phyloP scores from a whole-genome alignment of 1,140 invertebrate species.

The Lethocerus indicus region DNA sequence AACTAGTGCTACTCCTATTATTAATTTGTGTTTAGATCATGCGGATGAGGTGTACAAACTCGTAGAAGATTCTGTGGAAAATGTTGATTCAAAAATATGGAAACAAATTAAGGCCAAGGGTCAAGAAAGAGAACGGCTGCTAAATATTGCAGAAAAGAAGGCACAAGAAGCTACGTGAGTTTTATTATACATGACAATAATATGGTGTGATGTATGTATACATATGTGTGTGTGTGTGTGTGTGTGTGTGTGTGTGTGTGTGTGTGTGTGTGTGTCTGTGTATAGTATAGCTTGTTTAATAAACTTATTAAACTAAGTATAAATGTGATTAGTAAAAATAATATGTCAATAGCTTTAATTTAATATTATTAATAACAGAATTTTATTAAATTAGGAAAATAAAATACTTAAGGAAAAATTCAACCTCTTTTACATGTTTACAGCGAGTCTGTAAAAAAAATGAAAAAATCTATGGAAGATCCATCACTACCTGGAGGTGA shows the following conservation, averaged over 20 bases:
- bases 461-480: constrained; percentile 24
- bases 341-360: not conserved
- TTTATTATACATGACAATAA: too few species aligned
- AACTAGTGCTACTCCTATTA: too few species aligned
- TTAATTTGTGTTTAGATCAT: too few species aligned
- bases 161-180: constrained; percentile 22
- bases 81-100: constrained; percentile 13
- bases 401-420: too few species aligned
- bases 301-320: not conserved
- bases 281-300: not conserved
- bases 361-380: not conserved
- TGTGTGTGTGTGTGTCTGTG: not conserved
- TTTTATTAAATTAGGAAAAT: too few species aligned
- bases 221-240: too few species aligned
- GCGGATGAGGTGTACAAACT: constrained; percentile 12
- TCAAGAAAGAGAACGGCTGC: constrained; percentile 28
- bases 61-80: constrained; percentile 15
- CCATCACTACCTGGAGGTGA: constrained; percentile 22
- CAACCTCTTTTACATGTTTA: constrained; percentile 7
- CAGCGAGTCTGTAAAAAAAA: constrained; percentile 16
- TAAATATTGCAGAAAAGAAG: constrained; percentile 31
- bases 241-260: too few species aligned
- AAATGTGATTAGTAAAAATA: not conserved
- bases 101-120: constrained; percentile 36
- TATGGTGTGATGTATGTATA: too few species aligned